Percentiles rank a stretch among this genome's conserved stretches.
Conservation (phyloP, 2,888 invertebrate genomes). For the Eupithecia abbreviata region DNA sequence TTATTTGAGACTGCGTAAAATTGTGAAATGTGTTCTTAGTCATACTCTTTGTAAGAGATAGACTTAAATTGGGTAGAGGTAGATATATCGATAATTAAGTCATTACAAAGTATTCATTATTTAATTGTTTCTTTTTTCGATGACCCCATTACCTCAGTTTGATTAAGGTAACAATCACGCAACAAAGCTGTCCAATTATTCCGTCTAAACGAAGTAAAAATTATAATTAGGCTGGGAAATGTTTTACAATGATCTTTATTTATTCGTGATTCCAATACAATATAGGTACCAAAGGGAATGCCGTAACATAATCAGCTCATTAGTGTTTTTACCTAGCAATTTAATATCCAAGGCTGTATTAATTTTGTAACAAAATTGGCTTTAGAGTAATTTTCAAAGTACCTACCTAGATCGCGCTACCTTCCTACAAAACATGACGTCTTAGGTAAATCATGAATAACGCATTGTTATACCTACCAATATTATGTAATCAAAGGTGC, state of each 20-base stretch:
- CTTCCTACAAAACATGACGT: not conserved
- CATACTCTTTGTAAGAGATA: too few species aligned
- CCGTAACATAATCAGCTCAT: slow-evolving; percentile 19
- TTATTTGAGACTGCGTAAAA: not conserved
- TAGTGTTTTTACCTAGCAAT: slow-evolving; percentile 8
- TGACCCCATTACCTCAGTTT: not conserved
- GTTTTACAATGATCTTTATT: not conserved
- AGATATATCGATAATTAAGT: not conserved
- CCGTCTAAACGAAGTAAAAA: not conserved
- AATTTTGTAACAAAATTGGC: not conserved
- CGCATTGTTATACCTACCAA: not conserved
- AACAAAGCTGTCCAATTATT: not conserved
- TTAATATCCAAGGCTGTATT: slow-evolving; percentile 1
- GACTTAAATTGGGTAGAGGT: not conserved
- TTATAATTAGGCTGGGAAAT: not conserved
- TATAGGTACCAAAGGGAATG: not conserved
- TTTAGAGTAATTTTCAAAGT: slow-evolving; percentile 1
- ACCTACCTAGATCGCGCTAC: too few species aligned
- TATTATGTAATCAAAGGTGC: slow-evolving; percentile 15
- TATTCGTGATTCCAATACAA: slow-evolving; percentile 14
- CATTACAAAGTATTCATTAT: not conserved
- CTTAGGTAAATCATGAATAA: not conserved
- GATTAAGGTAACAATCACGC: not conserved
- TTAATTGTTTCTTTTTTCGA: not conserved
- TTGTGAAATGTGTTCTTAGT: not conserved